Base-by-base conservation (phyloP, 1,140 invertebrate species). In the Alviniconcha marisindica region DNA sequence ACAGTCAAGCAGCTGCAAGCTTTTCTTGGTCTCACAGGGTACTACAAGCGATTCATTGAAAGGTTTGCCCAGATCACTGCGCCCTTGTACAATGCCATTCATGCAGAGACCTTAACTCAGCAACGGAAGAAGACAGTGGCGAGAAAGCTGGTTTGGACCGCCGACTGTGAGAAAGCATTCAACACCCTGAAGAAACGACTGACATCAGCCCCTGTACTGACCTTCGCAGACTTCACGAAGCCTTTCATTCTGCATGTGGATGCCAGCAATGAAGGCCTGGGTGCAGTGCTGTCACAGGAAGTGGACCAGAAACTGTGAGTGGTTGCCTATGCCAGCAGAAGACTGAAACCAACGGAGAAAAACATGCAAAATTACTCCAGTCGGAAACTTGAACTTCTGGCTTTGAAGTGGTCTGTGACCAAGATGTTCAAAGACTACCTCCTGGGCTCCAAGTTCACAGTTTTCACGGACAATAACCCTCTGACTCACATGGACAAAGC, bases 11-110 rank as follows among this genome's bases (percentile, higher is more conserved):
- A 94, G 60, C 42, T 94, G 0, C 85, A 91, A 54, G 38, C 87
- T 21, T 94, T 95, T 84, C 44, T 94, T 4, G 94, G 94, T 0
- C 84, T 95, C 28, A 82, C 91, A 73, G 89, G 91, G 63, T 94
- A 93, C 84, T 92, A 92, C 83, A 56, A 90, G 3, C 86, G 88
- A 83, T 94, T 93, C 85, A 88, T 94, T 36, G 91, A 86, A 78
- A 77, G 81, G 31, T 87, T 85, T 83, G 84, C 92, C n/a, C 81
- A 89, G 85, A 79, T 91, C 15, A 92, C 92, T 10, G 84, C 81
- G 54, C 86, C 91, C 42, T 84, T 95, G 71, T n/a, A 42, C 18
- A 28, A 36, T 40, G 31, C 38, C 31, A 71, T 71, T 1, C 60
- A 42, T 24, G 24, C 14, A 24, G 38, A 21, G 38, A 28, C 24